Evolutionary conservation across 2,797 vertebrate species (phyloP), one percentile per base, ranked within the genome.

Genomic region (Lutra lutra): DNA sequence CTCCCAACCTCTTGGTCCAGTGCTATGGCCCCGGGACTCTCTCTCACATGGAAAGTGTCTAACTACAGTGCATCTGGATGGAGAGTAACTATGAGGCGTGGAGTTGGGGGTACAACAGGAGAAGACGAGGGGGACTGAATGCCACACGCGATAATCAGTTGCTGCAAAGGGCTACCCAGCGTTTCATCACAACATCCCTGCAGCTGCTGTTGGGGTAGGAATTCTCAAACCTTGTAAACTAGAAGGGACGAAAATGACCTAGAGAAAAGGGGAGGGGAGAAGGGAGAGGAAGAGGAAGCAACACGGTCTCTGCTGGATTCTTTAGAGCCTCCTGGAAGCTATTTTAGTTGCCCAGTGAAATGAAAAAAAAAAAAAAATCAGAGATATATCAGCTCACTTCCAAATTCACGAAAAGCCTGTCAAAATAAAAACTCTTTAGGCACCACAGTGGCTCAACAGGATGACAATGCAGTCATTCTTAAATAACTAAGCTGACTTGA

Each of bases 1-100:
- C 56, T 32, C 40, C 17, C 51, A 29, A 1, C 4, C 20, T 56
- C 40, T 80, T 35, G 25, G 18, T 32, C 14, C 68, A 27, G 54
- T 79, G 82, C n/a, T 29, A 8, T 0, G 13, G 46, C 32, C 84
- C 18, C 1, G 1, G 48, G 72, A 9, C 8, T 23, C 62, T n/a
- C 66, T 35, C 29, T 68, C 56, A 43, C 66, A 15, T 7, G 32
- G 46, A 21, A n/a, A 79, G 48, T 20, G 5, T 27, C 51, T 10
- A 20, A 14, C 12, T 35, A 56, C 70, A 60, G 25, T 40, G 3
- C 60, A 17, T 10, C 4, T 12, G 75, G n/a, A 46, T 0, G 2
- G 51, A 21, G 43, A 60, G 2, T 2, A 0, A 23, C 0, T 1
- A 0, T 0, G 17, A n/a, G 62, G 70, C 18, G 51, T 46, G 32